phyloP scores from a whole-genome alignment of 2,113 vertebrate genomes.

The Alethe diademata region DNA sequence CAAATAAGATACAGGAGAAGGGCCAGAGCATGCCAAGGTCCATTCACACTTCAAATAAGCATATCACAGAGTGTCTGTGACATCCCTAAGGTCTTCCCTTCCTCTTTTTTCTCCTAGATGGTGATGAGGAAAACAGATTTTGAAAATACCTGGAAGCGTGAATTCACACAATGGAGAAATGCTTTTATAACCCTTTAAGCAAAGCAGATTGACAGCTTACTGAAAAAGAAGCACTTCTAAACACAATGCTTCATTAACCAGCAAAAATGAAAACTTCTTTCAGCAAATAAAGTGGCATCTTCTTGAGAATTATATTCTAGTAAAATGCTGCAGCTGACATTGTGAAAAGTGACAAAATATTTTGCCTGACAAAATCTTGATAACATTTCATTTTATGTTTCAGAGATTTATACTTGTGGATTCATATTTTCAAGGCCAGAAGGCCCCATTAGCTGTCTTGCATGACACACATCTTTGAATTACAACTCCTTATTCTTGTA shows the following conservation, averaged over 20 bases:
- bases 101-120: neutral
- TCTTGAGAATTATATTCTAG: neutral
- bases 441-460: neutral
- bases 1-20: neutral
- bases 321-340: neutral
- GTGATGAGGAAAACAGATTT: neutral
- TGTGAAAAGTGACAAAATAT: constrained; percentile 16
- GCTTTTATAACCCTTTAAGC: constrained; percentile 15
- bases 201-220: constrained; percentile 17
- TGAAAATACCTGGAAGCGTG: neutral
- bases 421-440: constrained; percentile 11
- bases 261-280: neutral
- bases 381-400: neutral
- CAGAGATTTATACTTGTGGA: neutral
- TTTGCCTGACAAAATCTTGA: constrained; percentile 18
- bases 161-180: neutral
- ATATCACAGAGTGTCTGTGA: neutral
- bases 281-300: neutral
- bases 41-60: constrained; percentile 13
- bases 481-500: neutral
- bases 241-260: constrained; percentile 38
- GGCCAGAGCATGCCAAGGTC: neutral
- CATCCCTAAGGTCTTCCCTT: neutral
- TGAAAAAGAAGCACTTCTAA: neutral
- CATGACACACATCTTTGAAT: neutral